A percentile compares a stretch with the other conserved stretches of the same genome.
These are phyloP conservation scores for Eilema griseolum DNA, from an alignment of 2,888 invertebrate species.

Conservation along the genomic window DNA sequence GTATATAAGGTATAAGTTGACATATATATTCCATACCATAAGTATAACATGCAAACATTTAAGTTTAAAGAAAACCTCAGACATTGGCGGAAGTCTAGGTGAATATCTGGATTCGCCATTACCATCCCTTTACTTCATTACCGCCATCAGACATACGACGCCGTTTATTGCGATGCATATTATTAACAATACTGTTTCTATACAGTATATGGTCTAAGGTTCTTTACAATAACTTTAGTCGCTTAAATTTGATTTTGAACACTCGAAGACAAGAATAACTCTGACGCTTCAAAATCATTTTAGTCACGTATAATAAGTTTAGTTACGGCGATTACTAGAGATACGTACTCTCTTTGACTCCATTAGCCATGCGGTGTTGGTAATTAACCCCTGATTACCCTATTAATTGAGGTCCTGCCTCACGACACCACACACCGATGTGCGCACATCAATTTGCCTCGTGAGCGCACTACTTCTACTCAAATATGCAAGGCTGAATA, in stretches of 20 bases:
- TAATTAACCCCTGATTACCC: slow-evolving; percentile 40
- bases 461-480: neutral
- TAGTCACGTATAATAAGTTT: neutral
- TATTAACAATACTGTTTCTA: too few species aligned
- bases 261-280: neutral
- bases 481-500: neutral
- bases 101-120: too few species aligned
- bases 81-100: too few species aligned
- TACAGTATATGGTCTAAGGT: too few species aligned
- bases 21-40: too few species aligned
- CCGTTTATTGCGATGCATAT: too few species aligned
- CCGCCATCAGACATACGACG: too few species aligned
- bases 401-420: slow-evolving; percentile 31
- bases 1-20: too few species aligned
- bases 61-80: too few species aligned
- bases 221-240: too few species aligned
- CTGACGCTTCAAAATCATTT: neutral
- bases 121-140: too few species aligned
- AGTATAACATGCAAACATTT: too few species aligned
- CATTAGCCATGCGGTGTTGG: slow-evolving; percentile 43
- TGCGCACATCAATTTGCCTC: slow-evolving; percentile 9
- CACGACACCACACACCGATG: slow-evolving; percentile 7
- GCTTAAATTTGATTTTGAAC: neutral
- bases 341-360: slow-evolving; percentile 19
- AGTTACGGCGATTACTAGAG: slow-evolving; percentile 12